These are phyloP conservation scores for Burhinus oedicnemus DNA, from an alignment of 2,113 vertebrate species.

Conservation along the genomic window DNA sequence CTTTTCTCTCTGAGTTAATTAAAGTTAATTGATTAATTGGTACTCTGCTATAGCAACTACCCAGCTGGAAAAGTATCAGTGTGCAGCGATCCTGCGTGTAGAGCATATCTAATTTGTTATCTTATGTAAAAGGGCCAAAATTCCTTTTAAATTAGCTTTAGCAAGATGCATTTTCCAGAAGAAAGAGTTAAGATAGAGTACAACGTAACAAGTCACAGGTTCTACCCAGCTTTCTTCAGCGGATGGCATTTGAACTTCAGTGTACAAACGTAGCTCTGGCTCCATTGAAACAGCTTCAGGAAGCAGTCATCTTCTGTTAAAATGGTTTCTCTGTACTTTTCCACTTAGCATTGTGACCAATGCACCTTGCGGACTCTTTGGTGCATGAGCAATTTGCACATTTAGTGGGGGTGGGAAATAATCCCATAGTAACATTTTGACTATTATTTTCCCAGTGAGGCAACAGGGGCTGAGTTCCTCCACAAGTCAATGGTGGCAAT, in stretches of 20 bases:
- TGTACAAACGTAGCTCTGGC: background rate
- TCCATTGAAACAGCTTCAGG: background rate
- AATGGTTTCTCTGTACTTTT: background rate
- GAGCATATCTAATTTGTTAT: background rate
- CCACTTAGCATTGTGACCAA: background rate
- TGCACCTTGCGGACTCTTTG: background rate
- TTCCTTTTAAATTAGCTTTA: background rate
- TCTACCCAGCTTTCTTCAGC: background rate
- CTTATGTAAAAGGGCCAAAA: background rate
- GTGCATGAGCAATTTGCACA: background rate
- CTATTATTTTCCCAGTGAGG: background rate
- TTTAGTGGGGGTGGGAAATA: background rate
- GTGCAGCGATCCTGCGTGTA: background rate
- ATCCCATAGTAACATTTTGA: background rate
- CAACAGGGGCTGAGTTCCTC: rapidly evolving
- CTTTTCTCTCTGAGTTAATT: constrained; percentile 21
- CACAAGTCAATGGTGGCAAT: background rate
- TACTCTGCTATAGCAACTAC: background rate
- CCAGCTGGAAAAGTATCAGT: background rate
- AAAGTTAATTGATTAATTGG: constrained; percentile 17
- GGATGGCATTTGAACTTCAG: background rate
- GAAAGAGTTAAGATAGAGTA: background rate
- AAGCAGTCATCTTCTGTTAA: background rate
- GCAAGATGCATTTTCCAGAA: background rate
- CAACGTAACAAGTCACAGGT: background rate